Base-by-base conservation (phyloP, 2,888 invertebrate species). In the Cordilura impudica region DNA sequence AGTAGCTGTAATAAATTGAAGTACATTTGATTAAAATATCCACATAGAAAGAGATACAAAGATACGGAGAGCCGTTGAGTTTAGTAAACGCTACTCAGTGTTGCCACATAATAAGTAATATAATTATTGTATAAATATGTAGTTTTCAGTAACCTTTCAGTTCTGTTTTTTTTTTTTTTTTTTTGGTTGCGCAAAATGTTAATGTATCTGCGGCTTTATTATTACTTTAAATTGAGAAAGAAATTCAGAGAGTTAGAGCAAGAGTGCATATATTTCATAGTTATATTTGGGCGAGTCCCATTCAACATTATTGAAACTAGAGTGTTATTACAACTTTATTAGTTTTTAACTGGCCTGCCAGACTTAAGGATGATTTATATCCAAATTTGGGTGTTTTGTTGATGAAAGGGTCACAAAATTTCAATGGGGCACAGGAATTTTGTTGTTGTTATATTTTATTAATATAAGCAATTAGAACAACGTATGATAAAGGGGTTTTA, bases 271-370 rank as follows among this genome's bases (percentile, higher is more conserved):
- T 54, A n/a, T 67, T 16, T 29, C 5, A 16, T 49, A 39, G 43
- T 70, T 26, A 26, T 60, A 60, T 71, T 77, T 79, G 79, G 75
- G 79, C 75, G 79, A 75, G 79, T 75, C 79, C 70, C 70, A 79
- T 78, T 51, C 51, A 69, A 72, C 45, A 60, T 18, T 45, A 39
- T 69, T 72, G 49, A 61, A 54, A 72, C 69, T 63, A 51, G 63
- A 49, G 51, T 65, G 14, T 66, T 35, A 58, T 70, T 70, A 53
- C 35, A 65, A 72, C 56, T 61, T 47, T 19, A 61, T 39, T 60
- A 53, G 61, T 43, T n/a, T n/a, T n/a, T n/a, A n/a, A n/a, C n/a
- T n/a, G n/a, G n/a, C n/a, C n/a, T n/a, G n/a, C n/a, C n/a, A n/a
- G n/a, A n/a, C n/a, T n/a, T n/a, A n/a, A n/a, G n/a, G n/a, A n/a